Base-by-base conservation (phyloP, 1,140 invertebrate species). In the Trichonephila clavipes region DNA sequence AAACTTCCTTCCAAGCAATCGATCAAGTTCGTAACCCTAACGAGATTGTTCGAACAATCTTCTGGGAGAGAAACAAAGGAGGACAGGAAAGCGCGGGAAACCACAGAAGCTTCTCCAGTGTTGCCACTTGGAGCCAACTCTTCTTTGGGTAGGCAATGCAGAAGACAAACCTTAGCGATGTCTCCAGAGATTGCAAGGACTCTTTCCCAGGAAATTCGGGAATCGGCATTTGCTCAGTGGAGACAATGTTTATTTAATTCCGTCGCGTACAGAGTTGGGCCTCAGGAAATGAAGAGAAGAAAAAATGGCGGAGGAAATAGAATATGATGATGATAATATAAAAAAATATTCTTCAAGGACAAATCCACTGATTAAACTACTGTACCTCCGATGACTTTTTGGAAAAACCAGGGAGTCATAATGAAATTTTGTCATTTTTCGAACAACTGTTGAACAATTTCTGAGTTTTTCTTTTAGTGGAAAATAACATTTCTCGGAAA, bases 381-480 rank as follows among this genome's bases (percentile, higher is more conserved):
- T 28, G 34, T 34, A 16, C 51, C n/a, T 83, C 82, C n/a, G 7
- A 7, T 0, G 51, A 59, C 82, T 83, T 59, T 44, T 24, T 16
- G 24, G 51, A 58, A n/a, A 83, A 83, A n/a, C 28, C 82, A 18
- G 24, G 7, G n/a, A 58, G 82, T 1, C 44, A 18, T 83, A 83
- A 83, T 83, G 82, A 83, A 83, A 83, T 83, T 83, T 83, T 24
- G 82, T 24, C 44, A 51, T 83, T 83, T 82, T 51, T 77, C 34
- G 7, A 18, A 77, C 72, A 77, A 16, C 18, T 77, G 34, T 77
- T 77, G 72, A 28, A 19, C 34, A 77, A 69, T 4, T 18, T 18
- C 34, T 77, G 18, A 14, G 14, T 34, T 19, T 77, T 28, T 34
- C 34, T 18, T 77, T 77, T 77, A 14, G 5, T 6, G 28, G 72